Evolutionary conservation across 2,888 invertebrate species (phyloP).

Genomic region (Mythimna loreyi): DNA sequence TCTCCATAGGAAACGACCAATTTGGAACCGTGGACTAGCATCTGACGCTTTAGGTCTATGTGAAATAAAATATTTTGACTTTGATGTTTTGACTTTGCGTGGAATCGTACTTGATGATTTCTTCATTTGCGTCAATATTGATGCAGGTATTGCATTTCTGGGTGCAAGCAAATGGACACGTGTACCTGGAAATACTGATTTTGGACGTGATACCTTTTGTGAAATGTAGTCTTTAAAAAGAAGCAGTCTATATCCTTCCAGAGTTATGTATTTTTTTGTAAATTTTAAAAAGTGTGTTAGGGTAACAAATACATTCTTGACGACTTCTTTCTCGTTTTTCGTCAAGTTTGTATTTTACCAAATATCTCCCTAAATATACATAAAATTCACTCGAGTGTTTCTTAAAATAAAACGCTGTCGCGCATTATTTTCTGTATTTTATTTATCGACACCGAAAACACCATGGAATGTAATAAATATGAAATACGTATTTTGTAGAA

Average conservation of each 20-base stretch:
- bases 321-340: background rate
- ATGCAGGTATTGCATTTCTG: conserved; percentile 19
- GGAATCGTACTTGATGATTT: conserved; percentile 14
- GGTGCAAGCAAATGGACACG: conserved; percentile 9
- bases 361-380: background rate
- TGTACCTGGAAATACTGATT: conserved; percentile 7
- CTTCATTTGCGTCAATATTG: background rate
- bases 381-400: background rate
- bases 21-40: no score
- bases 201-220: conserved; percentile 6
- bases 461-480: conserved; percentile 4
- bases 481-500: conserved; percentile 2
- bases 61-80: no score
- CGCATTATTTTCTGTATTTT: conserved; percentile 10
- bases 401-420: conserved; percentile 30
- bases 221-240: conserved; percentile 25
- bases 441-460: conserved; percentile 12
- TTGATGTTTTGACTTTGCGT: conserved; percentile 19
- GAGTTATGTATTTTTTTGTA: conserved; percentile 25
- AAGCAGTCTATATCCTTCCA: conserved; percentile 17
- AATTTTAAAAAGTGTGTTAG: background rate
- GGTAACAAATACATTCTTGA: background rate
- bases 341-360: background rate
- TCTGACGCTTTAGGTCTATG: no score
- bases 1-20: no score